Conservation (phyloP, 2,113 vertebrate species). For the Bungarus multicinctus region DNA sequence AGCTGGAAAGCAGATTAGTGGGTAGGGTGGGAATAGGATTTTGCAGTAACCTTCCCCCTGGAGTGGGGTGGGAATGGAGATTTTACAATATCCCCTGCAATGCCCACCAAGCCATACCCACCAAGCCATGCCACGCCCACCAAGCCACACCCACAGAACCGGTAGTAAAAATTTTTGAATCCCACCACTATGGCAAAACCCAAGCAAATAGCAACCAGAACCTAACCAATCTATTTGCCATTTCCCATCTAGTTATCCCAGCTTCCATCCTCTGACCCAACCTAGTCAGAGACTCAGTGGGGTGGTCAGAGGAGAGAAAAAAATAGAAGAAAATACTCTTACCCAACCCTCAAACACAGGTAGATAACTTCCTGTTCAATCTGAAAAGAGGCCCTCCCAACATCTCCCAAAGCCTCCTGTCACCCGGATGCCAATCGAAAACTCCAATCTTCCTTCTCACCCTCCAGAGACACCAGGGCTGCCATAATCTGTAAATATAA, state of each 20-base stretch:
- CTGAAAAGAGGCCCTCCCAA: background rate
- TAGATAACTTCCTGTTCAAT: background rate
- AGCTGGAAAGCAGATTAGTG: too few species aligned
- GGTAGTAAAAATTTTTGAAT: too few species aligned
- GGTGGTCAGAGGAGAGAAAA: background rate
- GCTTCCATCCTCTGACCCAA: background rate
- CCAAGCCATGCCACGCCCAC: too few species aligned
- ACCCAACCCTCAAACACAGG: background rate
- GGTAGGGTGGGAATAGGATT: too few species aligned
- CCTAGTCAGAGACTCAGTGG: background rate
- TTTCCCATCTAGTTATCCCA: background rate
- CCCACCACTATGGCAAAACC: background rate
- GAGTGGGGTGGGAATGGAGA: too few species aligned
- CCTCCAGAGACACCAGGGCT: background rate
- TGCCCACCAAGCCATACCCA: too few species aligned
- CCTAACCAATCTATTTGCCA: background rate
- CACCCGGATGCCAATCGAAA: background rate
- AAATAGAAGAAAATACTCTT: background rate
- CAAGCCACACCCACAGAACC: too few species aligned
- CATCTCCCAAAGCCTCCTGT: background rate
- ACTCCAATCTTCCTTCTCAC: background rate
- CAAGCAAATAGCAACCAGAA: background rate
- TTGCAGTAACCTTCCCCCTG: too few species aligned
- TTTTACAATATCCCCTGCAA: too few species aligned
- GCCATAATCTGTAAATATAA: background rate